These are phyloP conservation scores for Xenopus petersii DNA, from an alignment of 2,797 vertebrate species.

Conservation along the genomic window DNA sequence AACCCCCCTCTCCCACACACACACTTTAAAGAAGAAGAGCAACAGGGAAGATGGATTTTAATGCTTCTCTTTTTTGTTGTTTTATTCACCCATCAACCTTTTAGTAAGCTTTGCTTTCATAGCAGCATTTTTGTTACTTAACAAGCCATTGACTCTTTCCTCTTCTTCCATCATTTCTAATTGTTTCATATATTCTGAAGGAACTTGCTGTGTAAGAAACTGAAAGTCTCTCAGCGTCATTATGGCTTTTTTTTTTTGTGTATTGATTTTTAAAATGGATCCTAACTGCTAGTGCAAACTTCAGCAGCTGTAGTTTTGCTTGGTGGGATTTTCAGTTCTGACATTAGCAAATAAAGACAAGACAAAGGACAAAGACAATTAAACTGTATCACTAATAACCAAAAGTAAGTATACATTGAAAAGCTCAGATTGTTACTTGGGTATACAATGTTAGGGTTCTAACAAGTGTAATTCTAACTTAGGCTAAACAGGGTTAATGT, in stretches of 20 bases:
- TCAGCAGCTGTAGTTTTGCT: constrained; percentile 10
- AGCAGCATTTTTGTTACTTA: not conserved
- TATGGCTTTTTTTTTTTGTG: not conserved
- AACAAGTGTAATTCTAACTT: too few relatives aligned
- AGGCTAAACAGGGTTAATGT: too few relatives aligned
- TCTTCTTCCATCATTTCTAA: not conserved
- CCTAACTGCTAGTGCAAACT: not conserved
- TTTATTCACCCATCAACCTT: too few relatives aligned
- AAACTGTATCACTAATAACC: constrained; percentile 9
- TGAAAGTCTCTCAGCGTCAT: not conserved
- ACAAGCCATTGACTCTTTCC: not conserved
- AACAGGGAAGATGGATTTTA: too few relatives aligned
- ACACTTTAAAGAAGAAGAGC: too few relatives aligned
- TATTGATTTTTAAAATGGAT: not conserved
- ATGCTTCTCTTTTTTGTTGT: too few relatives aligned
- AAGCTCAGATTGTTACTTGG: not conserved
- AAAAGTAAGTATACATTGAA: not conserved
- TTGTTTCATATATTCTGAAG: not conserved
- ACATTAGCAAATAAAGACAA: constrained; percentile 2
- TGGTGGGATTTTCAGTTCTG: constrained; percentile 9
- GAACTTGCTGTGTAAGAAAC: constrained; percentile 1
- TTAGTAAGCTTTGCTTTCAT: not conserved
- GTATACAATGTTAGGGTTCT: too few relatives aligned
- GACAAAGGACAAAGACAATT: not conserved
- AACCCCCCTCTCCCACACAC: too few relatives aligned